phyloP scores from a whole-genome alignment of 2,113 vertebrate genomes.

The Opisthocomus hoazin region DNA sequence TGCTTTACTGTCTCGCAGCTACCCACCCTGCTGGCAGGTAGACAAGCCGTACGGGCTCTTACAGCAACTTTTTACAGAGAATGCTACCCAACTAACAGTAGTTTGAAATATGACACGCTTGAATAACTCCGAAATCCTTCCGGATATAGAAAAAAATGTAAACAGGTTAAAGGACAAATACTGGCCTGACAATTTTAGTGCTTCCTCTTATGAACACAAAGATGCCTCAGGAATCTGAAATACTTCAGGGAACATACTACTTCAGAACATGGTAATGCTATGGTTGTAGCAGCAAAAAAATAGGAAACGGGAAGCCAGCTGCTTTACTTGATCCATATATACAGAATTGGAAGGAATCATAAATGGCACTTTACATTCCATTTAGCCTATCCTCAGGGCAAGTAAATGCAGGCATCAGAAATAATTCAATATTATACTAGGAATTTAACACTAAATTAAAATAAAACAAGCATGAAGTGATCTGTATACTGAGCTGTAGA shows the following conservation, averaged over 20 bases:
- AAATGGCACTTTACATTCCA: neutral
- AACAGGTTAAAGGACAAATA: neutral
- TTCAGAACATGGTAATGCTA: neutral
- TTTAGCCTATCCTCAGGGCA: neutral
- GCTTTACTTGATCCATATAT: neutral
- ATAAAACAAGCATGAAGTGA: neutral
- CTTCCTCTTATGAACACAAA: neutral
- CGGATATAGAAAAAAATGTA: neutral
- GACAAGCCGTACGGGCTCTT: neutral
- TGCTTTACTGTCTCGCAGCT: neutral
- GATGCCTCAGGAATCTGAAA: neutral
- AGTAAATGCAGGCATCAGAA: neutral
- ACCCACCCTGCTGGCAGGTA: neutral
- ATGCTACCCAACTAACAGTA: neutral
- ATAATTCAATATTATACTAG: neutral
- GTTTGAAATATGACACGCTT: neutral
- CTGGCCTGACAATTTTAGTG: neutral
- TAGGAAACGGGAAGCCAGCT: neutral
- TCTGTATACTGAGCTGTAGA: neutral
- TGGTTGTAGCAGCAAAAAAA: neutral
- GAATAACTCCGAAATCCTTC: neutral
- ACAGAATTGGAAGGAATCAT: neutral
- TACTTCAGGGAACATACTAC: neutral
- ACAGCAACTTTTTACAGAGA: neutral
- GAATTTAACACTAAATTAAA: neutral